Base-by-base conservation (phyloP, 2,797 vertebrate species). In the Catharus ustulatus region DNA sequence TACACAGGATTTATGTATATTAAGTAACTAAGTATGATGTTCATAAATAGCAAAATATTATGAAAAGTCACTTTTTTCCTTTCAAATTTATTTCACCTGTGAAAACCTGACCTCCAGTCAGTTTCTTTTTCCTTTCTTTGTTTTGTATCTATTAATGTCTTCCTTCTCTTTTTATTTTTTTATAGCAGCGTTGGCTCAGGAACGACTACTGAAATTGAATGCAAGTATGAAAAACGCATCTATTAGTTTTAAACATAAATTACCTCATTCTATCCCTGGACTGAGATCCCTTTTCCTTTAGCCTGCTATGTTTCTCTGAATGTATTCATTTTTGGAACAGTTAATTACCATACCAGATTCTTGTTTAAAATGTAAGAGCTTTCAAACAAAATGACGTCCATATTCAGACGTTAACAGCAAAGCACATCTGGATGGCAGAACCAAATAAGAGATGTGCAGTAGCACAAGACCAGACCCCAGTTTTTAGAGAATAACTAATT, bases 381-480 rank as follows among this genome's bases (percentile, higher is more conserved):
- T 91, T 91, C 75, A 87, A 74, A 81, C 19, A 75, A 91, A 92
- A 26, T 58, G 72, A 79, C 17, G 81, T 93, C 63, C 66, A 69
- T 79, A 76, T 84, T 89, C 87, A 90, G 66, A 18, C 66, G 30
- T 64, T 23, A 75, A 15, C 20, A 59, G 63, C 17, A 77, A 78
- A 90, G 10, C 5, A 3, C 61, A 81, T 84, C 90, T 94, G 88
- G 58, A 42, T 34, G 51, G 68, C 81, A 89, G 58, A 87, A 29
- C 29, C 69, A 63, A 83, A 30, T 2, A 9, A 68, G 72, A 34
- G 29, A 59, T 55, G 38, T 66, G 36, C 68, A 92, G 24, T 36
- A 92, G 62, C 67, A 78, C 27, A 57, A 78, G 71, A 38, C 46
- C 68, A 83, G 58, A 51, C 24, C 51, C 26, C 40, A 48, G 6